Evolutionary conservation across 2,797 vertebrate genomes (phyloP).

Genomic region (Hirundo rustica): DNA sequence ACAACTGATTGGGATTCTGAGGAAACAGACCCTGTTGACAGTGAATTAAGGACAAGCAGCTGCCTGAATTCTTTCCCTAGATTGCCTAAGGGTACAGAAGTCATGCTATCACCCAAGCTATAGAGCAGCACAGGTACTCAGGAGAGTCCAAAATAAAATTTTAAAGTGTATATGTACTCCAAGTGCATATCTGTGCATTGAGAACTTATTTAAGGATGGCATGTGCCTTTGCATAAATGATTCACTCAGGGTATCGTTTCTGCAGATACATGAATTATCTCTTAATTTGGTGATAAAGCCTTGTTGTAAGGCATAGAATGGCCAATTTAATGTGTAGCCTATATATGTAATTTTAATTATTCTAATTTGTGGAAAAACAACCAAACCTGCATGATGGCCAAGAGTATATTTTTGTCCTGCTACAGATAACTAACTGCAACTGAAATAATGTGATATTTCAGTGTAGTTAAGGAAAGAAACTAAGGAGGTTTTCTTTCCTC

Average conservation of each 20-base stretch:
- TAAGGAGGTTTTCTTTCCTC: neutral
- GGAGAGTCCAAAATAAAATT: neutral
- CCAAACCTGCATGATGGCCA: neutral
- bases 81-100: neutral
- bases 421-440: neutral
- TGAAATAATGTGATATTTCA: neutral
- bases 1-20: neutral
- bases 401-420: neutral
- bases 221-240: neutral
- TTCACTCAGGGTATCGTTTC: neutral
- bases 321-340: neutral
- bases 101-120: neutral
- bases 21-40: neutral
- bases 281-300: neutral
- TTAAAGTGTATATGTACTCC: neutral
- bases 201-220: neutral
- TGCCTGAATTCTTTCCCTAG: neutral
- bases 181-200: neutral
- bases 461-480: too few relatives aligned
- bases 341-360: neutral
- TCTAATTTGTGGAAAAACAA: neutral
- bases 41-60: neutral
- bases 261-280: neutral
- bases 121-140: neutral
- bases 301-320: neutral